phyloP scores from a whole-genome alignment of 2,888 invertebrate species.

The Apoda limacodes region DNA sequence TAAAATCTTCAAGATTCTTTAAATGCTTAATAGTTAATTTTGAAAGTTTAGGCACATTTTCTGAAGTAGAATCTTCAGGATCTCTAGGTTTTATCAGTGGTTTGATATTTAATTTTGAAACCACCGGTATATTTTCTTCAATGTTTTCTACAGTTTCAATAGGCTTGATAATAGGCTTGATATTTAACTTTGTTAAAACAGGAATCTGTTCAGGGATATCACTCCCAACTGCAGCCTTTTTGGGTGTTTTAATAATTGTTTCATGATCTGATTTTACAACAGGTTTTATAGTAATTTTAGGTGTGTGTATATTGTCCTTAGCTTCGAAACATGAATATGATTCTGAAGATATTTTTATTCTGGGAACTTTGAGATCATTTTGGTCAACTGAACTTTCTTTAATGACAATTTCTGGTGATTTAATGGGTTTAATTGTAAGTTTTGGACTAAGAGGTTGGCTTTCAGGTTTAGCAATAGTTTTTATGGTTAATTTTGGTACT shows the following conservation, averaged over 20 bases:
- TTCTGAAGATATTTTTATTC: constrained; percentile 39
- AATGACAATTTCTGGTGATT: constrained; percentile 36
- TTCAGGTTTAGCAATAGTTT: constrained; percentile 47
- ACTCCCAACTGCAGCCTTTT: constrained; percentile 29
- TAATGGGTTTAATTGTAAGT: constrained; percentile 59
- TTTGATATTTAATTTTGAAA: constrained; percentile 69
- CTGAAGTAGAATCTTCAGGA: constrained; percentile 54
- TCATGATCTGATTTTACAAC: constrained; percentile 41
- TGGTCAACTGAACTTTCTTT: constrained; percentile 28
- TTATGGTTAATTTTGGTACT: constrained; percentile 58
- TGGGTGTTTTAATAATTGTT: constrained; percentile 28
- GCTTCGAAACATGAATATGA: constrained; percentile 31
- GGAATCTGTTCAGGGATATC: constrained; percentile 49
- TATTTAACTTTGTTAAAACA: constrained; percentile 54
- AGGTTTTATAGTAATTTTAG: constrained; percentile 72
- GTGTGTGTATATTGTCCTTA: constrained; percentile 57
- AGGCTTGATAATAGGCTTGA: constrained; percentile 60
- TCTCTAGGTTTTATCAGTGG: constrained; percentile 61
- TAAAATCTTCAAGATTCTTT: constrained; percentile 51
- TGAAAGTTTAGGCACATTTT: constrained; percentile 62
- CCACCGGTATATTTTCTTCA: constrained; percentile 52
- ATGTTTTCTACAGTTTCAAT: constrained; percentile 36
- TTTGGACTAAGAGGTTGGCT: constrained; percentile 56
- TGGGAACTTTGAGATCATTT: constrained; percentile 28
- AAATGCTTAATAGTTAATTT: constrained; percentile 68